These are phyloP conservation scores for Hydrolagus affinis DNA, from an alignment of 2,113 vertebrate genomes.

Conservation along the genomic window DNA sequence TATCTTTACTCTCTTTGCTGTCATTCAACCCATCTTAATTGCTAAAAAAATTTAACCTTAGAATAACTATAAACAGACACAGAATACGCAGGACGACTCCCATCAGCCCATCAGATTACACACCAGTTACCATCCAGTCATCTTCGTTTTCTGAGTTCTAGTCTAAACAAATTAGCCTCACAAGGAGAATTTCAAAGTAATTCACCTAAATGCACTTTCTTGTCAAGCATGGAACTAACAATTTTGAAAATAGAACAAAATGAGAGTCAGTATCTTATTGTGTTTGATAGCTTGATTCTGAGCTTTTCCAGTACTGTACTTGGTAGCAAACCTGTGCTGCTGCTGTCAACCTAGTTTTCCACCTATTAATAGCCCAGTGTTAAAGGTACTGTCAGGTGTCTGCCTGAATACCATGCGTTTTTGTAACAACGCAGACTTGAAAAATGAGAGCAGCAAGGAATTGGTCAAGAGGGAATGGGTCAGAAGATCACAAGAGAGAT, in stretches of 20 bases:
- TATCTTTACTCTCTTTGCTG: neutral
- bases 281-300: neutral
- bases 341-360: neutral
- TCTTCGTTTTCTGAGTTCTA: conserved; percentile 6
- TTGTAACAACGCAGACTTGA: too few relatives aligned
- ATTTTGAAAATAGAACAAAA: neutral
- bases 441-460: neutral
- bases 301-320: too few relatives aligned
- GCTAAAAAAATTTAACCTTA: neutral
- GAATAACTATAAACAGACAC: neutral
- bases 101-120: neutral
- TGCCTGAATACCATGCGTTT: too few relatives aligned
- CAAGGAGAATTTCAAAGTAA: neutral
- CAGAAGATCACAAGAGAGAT: too few relatives aligned
- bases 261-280: neutral
- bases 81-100: conserved; percentile 3
- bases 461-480: neutral
- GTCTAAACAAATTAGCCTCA: neutral
- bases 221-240: neutral
- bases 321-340: neutral
- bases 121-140: neutral
- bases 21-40: neutral
- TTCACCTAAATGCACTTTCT: neutral
- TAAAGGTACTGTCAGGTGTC: neutral
- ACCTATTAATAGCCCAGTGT: neutral